These are phyloP conservation scores for Embiotoca jacksoni DNA, from an alignment of 2,113 vertebrate genomes.

Conservation along the genomic window DNA sequence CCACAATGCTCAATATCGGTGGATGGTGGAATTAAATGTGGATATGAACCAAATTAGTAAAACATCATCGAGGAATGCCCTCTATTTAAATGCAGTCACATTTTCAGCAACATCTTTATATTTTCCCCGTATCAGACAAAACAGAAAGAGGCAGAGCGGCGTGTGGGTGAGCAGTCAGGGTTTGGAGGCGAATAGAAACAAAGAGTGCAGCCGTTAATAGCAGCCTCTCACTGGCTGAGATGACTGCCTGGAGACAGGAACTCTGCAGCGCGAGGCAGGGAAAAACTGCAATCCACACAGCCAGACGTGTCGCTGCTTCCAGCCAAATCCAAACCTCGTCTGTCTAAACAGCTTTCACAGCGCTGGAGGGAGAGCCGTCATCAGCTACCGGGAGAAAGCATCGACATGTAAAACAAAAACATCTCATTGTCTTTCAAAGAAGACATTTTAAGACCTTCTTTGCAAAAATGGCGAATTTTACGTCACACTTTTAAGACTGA, in stretches of 20 bases:
- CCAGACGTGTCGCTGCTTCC: slow-evolving; percentile 49
- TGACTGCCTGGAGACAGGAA: slow-evolving; percentile 75
- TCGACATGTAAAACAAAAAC: slow-evolving; percentile 2
- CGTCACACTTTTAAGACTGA: neutral
- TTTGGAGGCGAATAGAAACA: slow-evolving; percentile 55
- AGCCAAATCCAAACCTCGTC: slow-evolving; percentile 26
- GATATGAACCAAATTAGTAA: neutral
- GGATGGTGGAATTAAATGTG: neutral
- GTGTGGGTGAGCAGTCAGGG: slow-evolving; percentile 45
- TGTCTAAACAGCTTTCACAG: slow-evolving; percentile 48
- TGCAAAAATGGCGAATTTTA: neutral
- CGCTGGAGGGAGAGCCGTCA: slow-evolving; percentile 5
- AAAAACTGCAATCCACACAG: slow-evolving; percentile 41
- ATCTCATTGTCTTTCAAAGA: neutral
- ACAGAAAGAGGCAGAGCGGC: slow-evolving; percentile 4
- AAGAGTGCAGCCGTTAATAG: slow-evolving; percentile 64
- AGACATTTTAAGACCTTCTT: neutral
- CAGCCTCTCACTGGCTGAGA: slow-evolving; percentile 55
- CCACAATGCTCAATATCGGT: too few species aligned
- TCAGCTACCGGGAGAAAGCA: neutral
- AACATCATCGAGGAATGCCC: neutral
- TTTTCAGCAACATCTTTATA: neutral
- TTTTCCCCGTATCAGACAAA: slow-evolving; percentile 14
- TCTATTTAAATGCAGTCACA: slow-evolving; percentile 1
- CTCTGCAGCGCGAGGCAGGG: slow-evolving; percentile 49